Conservation (phyloP, 2,888 invertebrate genomes). For the Lithophane ornitopus region DNA sequence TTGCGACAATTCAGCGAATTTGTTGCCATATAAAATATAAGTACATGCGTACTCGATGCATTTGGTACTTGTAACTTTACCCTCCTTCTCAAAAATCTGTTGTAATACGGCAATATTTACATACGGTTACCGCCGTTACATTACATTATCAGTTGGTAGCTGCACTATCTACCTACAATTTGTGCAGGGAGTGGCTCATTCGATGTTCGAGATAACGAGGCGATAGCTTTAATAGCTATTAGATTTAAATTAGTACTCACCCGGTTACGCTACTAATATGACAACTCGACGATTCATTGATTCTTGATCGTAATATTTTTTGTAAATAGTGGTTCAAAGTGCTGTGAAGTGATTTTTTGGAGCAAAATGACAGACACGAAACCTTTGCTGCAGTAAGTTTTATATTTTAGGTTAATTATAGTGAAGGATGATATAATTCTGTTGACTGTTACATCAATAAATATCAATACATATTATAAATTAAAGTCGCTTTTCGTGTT, state of each 20-base stretch:
- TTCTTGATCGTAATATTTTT: conserved; percentile 19
- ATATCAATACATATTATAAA: no score
- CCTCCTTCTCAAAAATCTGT: conserved; percentile 26
- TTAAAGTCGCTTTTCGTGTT: no score
- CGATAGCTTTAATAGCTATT: conserved; percentile 65
- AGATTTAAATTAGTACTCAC: conserved; percentile 73
- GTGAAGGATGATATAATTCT: neutral
- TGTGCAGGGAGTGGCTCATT: conserved; percentile 63
- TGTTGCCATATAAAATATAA: neutral
- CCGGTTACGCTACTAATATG: conserved; percentile 56
- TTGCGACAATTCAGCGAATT: conserved; percentile 12
- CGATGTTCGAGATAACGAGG: conserved; percentile 62
- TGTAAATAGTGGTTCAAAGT: conserved; percentile 34
- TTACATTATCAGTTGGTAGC: conserved; percentile 58
- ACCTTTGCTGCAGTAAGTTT: conserved; percentile 83
- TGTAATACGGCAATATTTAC: conserved; percentile 48
- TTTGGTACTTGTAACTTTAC: neutral
- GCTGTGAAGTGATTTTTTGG: conserved; percentile 51
- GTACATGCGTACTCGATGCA: neutral
- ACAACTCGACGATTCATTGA: conserved; percentile 49
- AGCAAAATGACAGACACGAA: conserved; percentile 77
- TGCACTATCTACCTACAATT: conserved; percentile 64
- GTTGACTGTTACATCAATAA: neutral
- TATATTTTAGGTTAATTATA: conserved; percentile 12
- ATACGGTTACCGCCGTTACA: conserved; percentile 39